Base-by-base conservation (phyloP, 2,113 vertebrate genomes). In the Axis porcinus region DNA sequence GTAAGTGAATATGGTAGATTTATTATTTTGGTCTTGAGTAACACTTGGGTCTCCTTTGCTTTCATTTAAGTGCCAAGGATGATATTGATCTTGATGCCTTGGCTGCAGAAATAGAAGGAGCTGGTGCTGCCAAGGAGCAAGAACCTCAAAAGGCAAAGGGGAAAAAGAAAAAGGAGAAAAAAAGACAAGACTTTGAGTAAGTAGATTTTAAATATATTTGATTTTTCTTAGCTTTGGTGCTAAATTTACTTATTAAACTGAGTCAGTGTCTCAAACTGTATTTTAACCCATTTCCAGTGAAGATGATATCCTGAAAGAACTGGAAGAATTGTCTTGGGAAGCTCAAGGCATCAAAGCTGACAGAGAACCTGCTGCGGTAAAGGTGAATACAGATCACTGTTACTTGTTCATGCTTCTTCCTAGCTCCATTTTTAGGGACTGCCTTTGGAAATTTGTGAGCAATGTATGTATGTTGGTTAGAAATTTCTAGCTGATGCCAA, bases 51-150 rank as follows among this genome's bases (percentile, higher is more conserved):
- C 83, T 92, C 96, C 57, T 95, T 92, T 89, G 54, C 98, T 95
- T 97, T 94, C 5, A 36, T 98, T 97, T 64, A 96, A 99, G 99
- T 98, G 98, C 99, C 98, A 99, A 99, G 99, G 99, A 99, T 96
- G 99, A 99, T 94, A 98, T 99, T 89, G 99, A 99, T 98, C 99
- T 99, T 43, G 99, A 99, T 89, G 99, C 99, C 95, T 99, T 99
- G 98, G 99, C 99, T 55, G 99, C 99, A 62, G 99, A 99, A 98
- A 99, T 99, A 97, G 99, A 99, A 98, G 99, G 99, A 97, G 99
- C 99, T 2, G 99, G 99, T 94, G 99, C 99, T 93, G 99, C 99
- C 67, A 99, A 99, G 95, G 99, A 99, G 86, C 99, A 99, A 55
- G 99, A 99, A 58, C 96, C 98, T 97, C 99, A 99, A 95, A 99